Conservation (phyloP, 2,888 invertebrate genomes). For the Philhelius pedissequus region DNA sequence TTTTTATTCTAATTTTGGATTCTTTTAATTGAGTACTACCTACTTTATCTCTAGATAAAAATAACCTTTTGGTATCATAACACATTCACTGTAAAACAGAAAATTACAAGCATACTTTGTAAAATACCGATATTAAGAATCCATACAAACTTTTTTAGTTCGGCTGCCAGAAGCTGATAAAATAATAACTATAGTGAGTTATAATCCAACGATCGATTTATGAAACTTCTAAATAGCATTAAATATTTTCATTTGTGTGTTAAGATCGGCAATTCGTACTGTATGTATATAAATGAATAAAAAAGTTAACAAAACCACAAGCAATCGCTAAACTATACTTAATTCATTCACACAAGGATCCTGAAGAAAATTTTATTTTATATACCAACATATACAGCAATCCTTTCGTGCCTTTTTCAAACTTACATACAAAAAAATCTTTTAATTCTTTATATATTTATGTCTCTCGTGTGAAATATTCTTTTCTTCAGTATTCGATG, state of each 20-base stretch:
- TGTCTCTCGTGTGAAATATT: constrained; percentile 12
- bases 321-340: constrained; percentile 16
- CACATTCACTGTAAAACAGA: too few species aligned
- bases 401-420: constrained; percentile 67
- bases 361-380: constrained; percentile 40
- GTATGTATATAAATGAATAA: neutral
- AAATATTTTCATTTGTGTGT: neutral
- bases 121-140: too few species aligned
- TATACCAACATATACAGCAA: constrained; percentile 45
- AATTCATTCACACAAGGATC: constrained; percentile 4
- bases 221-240: neutral
- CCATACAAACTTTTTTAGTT: too few species aligned
- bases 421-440: constrained; percentile 27
- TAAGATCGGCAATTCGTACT: constrained; percentile 8
- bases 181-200: too few species aligned
- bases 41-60: too few species aligned
- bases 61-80: too few species aligned
- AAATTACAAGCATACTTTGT: too few species aligned
- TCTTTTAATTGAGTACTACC: too few species aligned
- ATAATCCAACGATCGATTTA: too few species aligned
- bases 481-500: constrained; percentile 24
- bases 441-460: constrained; percentile 1
- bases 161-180: too few species aligned
- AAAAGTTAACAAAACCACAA: constrained; percentile 57
- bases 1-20: too few species aligned